Conservation (phyloP, 2,113 vertebrate species). For the Nycticryphes semicollaris region DNA sequence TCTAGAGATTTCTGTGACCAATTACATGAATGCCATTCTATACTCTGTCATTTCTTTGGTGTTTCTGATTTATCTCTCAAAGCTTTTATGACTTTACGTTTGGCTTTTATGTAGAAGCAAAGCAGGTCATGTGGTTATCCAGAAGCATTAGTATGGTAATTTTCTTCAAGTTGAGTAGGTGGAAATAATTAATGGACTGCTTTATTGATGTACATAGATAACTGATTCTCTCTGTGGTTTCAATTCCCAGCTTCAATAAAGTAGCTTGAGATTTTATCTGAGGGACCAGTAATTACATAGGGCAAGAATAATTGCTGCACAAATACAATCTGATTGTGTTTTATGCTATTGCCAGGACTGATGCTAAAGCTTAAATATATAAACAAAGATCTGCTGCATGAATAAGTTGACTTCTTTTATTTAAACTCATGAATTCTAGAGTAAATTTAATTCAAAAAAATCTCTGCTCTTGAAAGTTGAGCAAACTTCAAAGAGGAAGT, state of each 20-base stretch:
- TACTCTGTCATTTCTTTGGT: background rate
- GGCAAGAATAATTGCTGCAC: slow-evolving; percentile 61
- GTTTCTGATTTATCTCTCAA: background rate
- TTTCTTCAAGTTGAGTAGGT: slow-evolving; percentile 62
- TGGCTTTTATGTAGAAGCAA: slow-evolving; percentile 40
- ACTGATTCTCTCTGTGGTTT: slow-evolving; percentile 57
- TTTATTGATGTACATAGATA: slow-evolving; percentile 69
- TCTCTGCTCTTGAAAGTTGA: background rate
- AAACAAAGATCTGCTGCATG: background rate
- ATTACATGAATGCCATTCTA: slow-evolving; percentile 36
- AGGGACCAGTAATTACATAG: slow-evolving; percentile 66
- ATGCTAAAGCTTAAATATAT: slow-evolving; percentile 32
- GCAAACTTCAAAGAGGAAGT: background rate
- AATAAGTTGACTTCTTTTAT: background rate
- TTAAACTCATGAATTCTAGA: background rate
- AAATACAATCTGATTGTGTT: slow-evolving; percentile 49
- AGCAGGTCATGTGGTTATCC: slow-evolving; percentile 28
- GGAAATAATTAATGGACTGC: slow-evolving; percentile 71
- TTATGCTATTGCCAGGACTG: slow-evolving; percentile 12
- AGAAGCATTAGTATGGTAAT: slow-evolving; percentile 59
- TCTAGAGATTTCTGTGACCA: slow-evolving; percentile 50
- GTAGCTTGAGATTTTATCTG: slow-evolving; percentile 72
- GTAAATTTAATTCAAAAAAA: background rate
- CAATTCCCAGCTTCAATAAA: slow-evolving; percentile 67
- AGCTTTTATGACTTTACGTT: slow-evolving; percentile 13